Evolutionary conservation across 1,140 invertebrate genomes (phyloP).

Genomic region (Scaptomyza hsui): DNA sequence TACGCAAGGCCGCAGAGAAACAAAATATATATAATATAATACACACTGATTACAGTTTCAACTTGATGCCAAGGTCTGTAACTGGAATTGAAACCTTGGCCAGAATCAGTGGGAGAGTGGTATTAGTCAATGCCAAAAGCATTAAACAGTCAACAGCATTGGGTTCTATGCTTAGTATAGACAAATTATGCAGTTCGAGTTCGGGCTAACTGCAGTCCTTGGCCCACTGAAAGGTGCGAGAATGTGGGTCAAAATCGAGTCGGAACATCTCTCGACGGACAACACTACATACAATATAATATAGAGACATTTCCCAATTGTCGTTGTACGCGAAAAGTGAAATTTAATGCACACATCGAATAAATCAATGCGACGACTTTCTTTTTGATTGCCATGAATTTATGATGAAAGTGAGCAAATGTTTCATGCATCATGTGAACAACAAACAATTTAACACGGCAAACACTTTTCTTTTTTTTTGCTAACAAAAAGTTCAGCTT

Average conservation of each 20-base stretch:
- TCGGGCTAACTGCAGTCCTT: constrained; percentile 13
- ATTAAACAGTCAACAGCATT: constrained; percentile 12
- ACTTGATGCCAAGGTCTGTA: constrained; percentile 29
- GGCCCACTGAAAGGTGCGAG: neutral
- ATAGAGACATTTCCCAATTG: constrained; percentile 1
- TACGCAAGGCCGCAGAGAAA: constrained; percentile 12
- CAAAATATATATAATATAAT: constrained; percentile 10
- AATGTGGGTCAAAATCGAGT: constrained; percentile 15
- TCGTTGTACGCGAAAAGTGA: constrained; percentile 26
- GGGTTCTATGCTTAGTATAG: neutral
- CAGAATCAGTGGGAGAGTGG: neutral
- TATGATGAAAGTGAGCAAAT: constrained; percentile 27
- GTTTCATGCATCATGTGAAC: constrained; percentile 19
- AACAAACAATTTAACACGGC: constrained; percentile 9
- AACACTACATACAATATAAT: too few relatives aligned
- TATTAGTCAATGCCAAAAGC: constrained; percentile 11
- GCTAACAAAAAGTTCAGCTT: constrained; percentile 4
- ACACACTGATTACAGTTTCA: constrained; percentile 26
- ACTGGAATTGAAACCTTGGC: constrained; percentile 3
- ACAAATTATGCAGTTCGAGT: neutral
- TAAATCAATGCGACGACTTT: constrained; percentile 34
- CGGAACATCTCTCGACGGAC: neutral
- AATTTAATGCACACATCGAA: constrained; percentile 27
- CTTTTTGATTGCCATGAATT: constrained; percentile 34
- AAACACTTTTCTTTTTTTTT: constrained; percentile 23